phyloP scores from a whole-genome alignment of 1,140 invertebrate species.

The Rhizoglyphus robini region DNA sequence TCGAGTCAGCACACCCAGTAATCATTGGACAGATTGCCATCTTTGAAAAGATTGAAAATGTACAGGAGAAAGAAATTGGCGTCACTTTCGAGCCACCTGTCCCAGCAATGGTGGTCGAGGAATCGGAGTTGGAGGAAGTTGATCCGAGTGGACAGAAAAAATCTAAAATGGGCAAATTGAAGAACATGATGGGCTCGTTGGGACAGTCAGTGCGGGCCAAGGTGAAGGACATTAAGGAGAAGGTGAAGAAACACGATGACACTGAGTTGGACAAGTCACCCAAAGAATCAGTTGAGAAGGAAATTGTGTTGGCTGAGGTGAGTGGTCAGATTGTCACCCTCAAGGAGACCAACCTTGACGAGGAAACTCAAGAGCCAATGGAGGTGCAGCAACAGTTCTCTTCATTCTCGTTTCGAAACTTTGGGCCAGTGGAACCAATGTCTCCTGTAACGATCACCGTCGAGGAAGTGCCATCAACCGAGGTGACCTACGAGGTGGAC shows the following conservation, averaged over 20 bases:
- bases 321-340: not conserved
- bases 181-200: constrained; percentile 7
- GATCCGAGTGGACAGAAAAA: not conserved
- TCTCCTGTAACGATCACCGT: not conserved
- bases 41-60: not conserved
- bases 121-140: not conserved
- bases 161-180: not conserved
- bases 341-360: not conserved
- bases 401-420: not conserved
- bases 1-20: not conserved
- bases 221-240: not conserved
- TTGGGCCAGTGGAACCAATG: not conserved
- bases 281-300: not conserved
- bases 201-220: not conserved
- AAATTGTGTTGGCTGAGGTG: not conserved
- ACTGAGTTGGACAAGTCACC: not conserved
- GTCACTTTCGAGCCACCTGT: not conserved
- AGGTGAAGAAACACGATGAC: not conserved
- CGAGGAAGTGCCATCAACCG: not conserved
- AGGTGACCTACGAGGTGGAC: not conserved
- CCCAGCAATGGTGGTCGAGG: too few relatives aligned
- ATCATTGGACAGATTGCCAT: not conserved
- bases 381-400: not conserved
- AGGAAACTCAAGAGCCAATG: not conserved
- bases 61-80: not conserved